Conservation (phyloP, 2,888 invertebrate species). For the Esperia sulphurella region DNA sequence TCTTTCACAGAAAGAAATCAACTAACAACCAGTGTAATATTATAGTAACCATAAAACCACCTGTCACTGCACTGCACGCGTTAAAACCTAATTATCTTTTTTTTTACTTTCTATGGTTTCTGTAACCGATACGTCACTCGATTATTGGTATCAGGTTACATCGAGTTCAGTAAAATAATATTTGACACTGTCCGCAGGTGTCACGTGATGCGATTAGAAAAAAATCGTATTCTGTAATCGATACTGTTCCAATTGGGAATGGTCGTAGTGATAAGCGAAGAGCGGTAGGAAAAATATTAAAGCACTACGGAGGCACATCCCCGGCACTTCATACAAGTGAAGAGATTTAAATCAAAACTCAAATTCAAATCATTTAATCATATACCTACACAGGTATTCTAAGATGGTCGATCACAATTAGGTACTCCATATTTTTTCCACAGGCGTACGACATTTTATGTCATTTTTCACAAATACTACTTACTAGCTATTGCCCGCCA, state of each 20-base stretch:
- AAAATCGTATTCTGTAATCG: conserved; percentile 46
- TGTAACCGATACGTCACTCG: conserved; percentile 57
- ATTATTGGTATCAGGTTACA: conserved; percentile 64
- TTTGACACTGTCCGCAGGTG: conserved; percentile 62
- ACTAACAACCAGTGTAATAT: too few species aligned
- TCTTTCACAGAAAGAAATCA: too few species aligned
- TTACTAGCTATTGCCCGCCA: too few species aligned
- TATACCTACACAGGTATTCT: too few species aligned
- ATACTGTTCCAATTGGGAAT: conserved; percentile 20
- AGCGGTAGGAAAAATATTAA: background rate
- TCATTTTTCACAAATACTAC: too few species aligned
- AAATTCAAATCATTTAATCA: too few species aligned
- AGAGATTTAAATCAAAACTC: too few species aligned
- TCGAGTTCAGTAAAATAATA: conserved; percentile 64
- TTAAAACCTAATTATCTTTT: conserved; percentile 41
- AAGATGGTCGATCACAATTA: too few species aligned
- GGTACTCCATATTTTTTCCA: too few species aligned
- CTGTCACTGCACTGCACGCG: conserved; percentile 27
- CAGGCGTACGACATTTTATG: too few species aligned
- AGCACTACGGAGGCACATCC: too few species aligned
- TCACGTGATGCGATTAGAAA: conserved; percentile 53
- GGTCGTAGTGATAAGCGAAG: background rate
- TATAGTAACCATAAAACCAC: conserved; percentile 11
- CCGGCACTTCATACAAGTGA: too few species aligned
- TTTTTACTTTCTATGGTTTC: conserved; percentile 59